Percentiles rank a stretch among this genome's conserved stretches.
phyloP scores from a whole-genome alignment of 2,113 vertebrate species.

The Tympanuchus pallidicinctus region DNA sequence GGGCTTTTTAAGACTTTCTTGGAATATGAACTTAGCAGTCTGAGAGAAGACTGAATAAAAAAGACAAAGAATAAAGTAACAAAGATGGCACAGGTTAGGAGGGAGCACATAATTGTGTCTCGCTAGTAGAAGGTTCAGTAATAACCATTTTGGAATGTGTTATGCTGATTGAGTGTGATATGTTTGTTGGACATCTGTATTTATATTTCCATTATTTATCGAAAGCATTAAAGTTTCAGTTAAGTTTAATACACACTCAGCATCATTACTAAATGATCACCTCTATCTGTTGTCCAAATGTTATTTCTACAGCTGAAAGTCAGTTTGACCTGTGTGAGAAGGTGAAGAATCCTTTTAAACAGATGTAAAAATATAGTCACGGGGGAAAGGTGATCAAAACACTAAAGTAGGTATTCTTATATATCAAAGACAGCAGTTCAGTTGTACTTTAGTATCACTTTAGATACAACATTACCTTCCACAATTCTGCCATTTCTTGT shows the following conservation, averaged over 20 bases:
- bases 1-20: neutral
- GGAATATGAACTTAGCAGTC: neutral
- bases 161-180: neutral
- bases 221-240: neutral
- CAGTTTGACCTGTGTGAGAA: neutral
- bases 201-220: neutral
- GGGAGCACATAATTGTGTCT: fast-evolving
- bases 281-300: neutral
- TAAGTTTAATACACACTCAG: neutral
- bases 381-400: neutral
- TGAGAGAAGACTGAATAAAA: neutral
- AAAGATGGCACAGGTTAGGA: neutral
- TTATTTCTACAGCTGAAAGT: neutral
- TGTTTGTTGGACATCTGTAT: neutral
- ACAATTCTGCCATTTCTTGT: neutral
- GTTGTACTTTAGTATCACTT: neutral
- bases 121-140: neutral
- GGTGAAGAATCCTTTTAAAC: neutral
- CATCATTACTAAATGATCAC: neutral
- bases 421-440: neutral
- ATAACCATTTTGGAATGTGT: neutral
- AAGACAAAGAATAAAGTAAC: neutral
- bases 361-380: neutral
- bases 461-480: neutral
- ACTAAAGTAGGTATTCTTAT: neutral